These are phyloP conservation scores for Acropora yongei DNA, from an alignment of 64 coral and sea anemone genomes.

Conservation along the genomic window DNA sequence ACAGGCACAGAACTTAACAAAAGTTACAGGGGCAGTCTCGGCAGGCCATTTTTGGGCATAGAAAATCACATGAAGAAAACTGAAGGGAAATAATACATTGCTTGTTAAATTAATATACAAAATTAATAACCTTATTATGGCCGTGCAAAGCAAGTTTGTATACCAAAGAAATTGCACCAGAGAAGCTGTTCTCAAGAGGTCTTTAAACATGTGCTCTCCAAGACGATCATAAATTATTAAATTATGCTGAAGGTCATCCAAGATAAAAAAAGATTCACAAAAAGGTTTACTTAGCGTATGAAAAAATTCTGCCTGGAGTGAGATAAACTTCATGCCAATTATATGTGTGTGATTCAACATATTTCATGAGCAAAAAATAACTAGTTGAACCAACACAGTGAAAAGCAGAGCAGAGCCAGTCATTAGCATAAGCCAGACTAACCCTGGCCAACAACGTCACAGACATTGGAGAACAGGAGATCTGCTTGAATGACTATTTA, in stretches of 20 bases:
- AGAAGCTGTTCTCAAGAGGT: background rate
- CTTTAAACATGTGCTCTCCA: background rate
- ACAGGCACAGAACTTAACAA: background rate
- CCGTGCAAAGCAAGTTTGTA: background rate
- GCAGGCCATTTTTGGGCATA: no score
- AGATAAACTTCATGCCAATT: conserved; percentile 3
- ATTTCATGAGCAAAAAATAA: background rate
- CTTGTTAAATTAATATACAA: no score
- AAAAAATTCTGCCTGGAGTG: background rate
- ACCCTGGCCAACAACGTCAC: background rate
- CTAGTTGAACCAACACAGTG: no score
- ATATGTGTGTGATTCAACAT: background rate
- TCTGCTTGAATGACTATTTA: background rate
- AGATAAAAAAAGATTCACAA: background rate
- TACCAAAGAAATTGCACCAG: background rate
- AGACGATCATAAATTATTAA: background rate
- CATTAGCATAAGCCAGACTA: background rate
- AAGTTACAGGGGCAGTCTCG: background rate
- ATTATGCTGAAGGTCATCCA: conserved; percentile 16
- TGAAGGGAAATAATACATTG: no score
- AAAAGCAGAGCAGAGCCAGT: background rate
- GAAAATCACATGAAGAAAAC: no score
- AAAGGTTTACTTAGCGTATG: background rate
- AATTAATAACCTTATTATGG: no score
- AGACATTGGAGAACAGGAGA: no score